Base-by-base conservation (phyloP, 2,797 vertebrate genomes). In the Sebastes trivittatus region DNA sequence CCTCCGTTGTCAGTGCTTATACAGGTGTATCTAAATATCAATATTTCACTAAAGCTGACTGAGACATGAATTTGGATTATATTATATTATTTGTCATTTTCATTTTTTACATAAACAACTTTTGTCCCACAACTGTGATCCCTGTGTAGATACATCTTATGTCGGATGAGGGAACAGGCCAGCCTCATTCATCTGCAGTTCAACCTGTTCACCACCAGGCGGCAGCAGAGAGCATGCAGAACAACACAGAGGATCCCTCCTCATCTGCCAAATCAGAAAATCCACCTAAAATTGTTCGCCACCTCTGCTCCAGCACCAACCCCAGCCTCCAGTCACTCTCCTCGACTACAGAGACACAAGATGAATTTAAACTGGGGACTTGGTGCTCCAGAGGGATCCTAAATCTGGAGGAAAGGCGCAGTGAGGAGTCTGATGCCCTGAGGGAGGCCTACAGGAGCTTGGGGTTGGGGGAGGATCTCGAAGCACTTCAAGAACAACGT, bases 381-480 rank as follows among this genome's bases (percentile, higher is more conserved):
- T 90, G 91, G 90, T 75, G 77, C 80, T 81, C 85, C 11, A 52
- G 72, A 20, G 78, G 87, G 13, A 32, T 76, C 32, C 30, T 89
- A 2, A 88, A 89, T 77, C 30, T 94, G 56, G 93, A 94, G 49
- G 81, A 92, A 52, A 81, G 27, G 77, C 80, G 87, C 27, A 85
- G 90, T 76, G 85, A 83, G 82, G 88, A 78, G 75, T 87, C 68
- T 2, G 70, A 85, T 67, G 78, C 85, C 77, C 55, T 87, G 79
- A 64, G 32, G 55, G 83, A 86, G 58, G 93, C 79, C 0, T 79
- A 88, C 72, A 84, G 20, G 58, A 92, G 87, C n/a, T 42, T 92
- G 75, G 82, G 78, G 0, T 60, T 92, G 58, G 88, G 84, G 62
- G 81, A 72, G 32, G 88, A 95, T 72, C 73, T 89, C 16, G 82